A percentile compares a stretch with the other conserved stretches of the same genome.
Evolutionary conservation across 2,888 invertebrate genomes (phyloP).

Genomic region (Arge pagana): DNA sequence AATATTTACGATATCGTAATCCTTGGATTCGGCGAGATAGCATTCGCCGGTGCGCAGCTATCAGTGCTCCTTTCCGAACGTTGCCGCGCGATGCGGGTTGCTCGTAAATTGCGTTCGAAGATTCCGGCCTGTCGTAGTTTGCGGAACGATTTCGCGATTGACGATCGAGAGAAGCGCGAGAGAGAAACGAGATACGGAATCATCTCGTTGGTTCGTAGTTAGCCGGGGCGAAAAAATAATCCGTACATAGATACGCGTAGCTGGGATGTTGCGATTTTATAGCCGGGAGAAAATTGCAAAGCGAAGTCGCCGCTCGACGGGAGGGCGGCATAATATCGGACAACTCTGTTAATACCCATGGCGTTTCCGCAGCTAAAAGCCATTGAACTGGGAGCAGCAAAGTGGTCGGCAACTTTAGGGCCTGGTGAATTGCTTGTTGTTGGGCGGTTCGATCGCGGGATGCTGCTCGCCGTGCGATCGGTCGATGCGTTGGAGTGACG

Average conservation of each 20-base stretch:
- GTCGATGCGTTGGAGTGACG: constrained; percentile 12
- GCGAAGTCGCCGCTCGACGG: constrained; percentile 1
- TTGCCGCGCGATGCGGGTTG: background rate
- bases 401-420: too few relatives aligned
- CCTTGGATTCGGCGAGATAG: constrained; percentile 12
- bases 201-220: background rate
- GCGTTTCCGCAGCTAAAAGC: constrained; percentile 16
- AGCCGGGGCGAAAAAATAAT: too few relatives aligned
- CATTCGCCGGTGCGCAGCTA: constrained; percentile 5
- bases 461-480: constrained; percentile 18
- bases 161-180: too few relatives aligned
- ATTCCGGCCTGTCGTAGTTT: background rate
- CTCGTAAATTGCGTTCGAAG: background rate
- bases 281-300: constrained; percentile 13
- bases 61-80: background rate
- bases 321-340: constrained; percentile 7
- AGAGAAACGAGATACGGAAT: too few relatives aligned
- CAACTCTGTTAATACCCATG: constrained; percentile 18
- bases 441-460: background rate
- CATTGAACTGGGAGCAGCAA: too few relatives aligned
- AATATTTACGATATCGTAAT: constrained; percentile 19
- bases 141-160: background rate
- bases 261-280: too few relatives aligned
- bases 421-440: too few relatives aligned
- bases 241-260: too few relatives aligned